Percentiles rank a stretch among this genome's conserved stretches.
These are phyloP conservation scores for Thunnus thynnus DNA, from an alignment of 2,113 vertebrate genomes.

Conservation along the genomic window DNA sequence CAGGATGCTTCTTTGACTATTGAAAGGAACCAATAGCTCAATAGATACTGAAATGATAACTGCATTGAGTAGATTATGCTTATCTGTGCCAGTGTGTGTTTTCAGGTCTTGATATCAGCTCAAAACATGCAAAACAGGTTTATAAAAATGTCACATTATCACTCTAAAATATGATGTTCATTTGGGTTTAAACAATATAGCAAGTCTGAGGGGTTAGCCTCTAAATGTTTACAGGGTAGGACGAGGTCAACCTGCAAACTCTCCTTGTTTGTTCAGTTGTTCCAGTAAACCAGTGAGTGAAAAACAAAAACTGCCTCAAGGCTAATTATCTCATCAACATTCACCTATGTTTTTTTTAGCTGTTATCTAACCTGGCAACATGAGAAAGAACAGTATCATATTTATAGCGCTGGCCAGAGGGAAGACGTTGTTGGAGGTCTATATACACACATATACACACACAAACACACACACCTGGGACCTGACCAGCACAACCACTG, in stretches of 20 bases:
- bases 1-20: neutral
- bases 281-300: neutral
- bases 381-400: slow-evolving; percentile 19
- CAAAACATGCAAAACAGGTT: neutral
- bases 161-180: too few relatives aligned
- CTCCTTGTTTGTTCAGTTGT: neutral
- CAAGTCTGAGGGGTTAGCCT: too few relatives aligned
- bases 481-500: slow-evolving; percentile 13
- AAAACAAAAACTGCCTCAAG: neutral
- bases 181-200: too few relatives aligned
- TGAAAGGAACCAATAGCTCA: neutral
- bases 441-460: slow-evolving; percentile 11
- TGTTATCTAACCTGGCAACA: slow-evolving; percentile 41
- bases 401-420: slow-evolving; percentile 49
- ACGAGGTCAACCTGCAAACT: slow-evolving; percentile 15
- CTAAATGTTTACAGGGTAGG: neutral
- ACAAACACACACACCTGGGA: slow-evolving; percentile 37
- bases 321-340: slow-evolving; percentile 15
- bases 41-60: neutral
- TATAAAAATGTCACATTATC: neutral
- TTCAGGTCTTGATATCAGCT: neutral
- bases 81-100: neutral
- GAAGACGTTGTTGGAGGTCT: slow-evolving; percentile 21
- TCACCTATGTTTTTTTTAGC: neutral
- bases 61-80: neutral